Evolutionary conservation across 2,113 vertebrate genomes (phyloP).

Genomic region (Astur gentilis): DNA sequence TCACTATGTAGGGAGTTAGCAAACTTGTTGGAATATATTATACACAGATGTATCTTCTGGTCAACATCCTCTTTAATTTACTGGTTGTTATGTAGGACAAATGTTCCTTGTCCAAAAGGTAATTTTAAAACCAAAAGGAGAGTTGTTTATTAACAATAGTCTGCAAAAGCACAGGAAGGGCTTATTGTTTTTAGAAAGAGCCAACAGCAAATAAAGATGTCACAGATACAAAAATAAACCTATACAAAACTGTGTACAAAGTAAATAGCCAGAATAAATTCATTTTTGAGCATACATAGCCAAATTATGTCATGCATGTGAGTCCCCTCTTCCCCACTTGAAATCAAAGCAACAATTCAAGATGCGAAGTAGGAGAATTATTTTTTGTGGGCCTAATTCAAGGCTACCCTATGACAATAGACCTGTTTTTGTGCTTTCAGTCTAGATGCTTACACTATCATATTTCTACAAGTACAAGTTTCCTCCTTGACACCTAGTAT

Average conservation of each 20-base stretch:
- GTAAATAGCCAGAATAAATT: background rate
- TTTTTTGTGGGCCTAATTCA: background rate
- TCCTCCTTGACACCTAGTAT: background rate
- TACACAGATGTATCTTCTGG: background rate
- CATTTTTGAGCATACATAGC: background rate
- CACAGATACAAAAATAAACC: constrained; percentile 11
- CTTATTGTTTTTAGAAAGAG: constrained; percentile 19
- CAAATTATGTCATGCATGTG: background rate
- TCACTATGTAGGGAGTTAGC: background rate
- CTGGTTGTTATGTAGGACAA: constrained; percentile 12
- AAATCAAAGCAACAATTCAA: background rate
- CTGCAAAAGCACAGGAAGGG: background rate
- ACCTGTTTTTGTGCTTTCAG: background rate
- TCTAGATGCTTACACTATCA: background rate
- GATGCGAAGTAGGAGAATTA: background rate
- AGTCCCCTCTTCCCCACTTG: background rate
- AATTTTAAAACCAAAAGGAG: constrained; percentile 26
- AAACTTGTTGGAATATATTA: background rate
- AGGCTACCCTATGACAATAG: background rate
- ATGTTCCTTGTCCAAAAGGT: background rate
- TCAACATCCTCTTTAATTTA: background rate
- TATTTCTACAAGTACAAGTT: background rate
- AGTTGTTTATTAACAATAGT: constrained; percentile 1
- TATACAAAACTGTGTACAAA: background rate
- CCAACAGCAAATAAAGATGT: background rate